Conservation (phyloP, 1,140 invertebrate species). For the Drosophila sucinea region DNA sequence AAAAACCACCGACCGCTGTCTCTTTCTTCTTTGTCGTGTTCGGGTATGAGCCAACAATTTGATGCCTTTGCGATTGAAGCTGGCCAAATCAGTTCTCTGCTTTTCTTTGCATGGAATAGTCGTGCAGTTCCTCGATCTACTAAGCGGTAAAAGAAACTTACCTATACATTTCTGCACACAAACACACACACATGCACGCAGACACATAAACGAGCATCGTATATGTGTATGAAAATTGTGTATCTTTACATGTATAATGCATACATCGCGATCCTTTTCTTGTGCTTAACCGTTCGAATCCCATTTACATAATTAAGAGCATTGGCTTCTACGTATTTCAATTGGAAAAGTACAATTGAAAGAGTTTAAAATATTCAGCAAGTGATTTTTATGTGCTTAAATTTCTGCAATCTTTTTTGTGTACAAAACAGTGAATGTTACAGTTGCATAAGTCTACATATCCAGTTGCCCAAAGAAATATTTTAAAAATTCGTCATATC, state of each 20-base stretch:
- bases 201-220: not conserved
- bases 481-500: conserved; percentile 25
- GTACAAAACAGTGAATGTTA: not conserved
- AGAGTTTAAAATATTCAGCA: not conserved
- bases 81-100: conserved; percentile 58
- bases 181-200: not conserved
- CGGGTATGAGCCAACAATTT: conserved; percentile 37
- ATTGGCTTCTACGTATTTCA: not conserved
- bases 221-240: conserved; percentile 6
- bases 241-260: not conserved
- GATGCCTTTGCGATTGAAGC: conserved; percentile 42
- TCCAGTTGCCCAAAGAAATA: conserved; percentile 13
- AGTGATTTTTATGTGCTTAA: not conserved
- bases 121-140: conserved; percentile 38
- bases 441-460: conserved; percentile 8
- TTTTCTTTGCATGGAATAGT: conserved; percentile 54
- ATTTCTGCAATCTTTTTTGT: conserved; percentile 1
- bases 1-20: conserved; percentile 11
- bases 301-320: conserved; percentile 1
- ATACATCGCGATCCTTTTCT: not conserved
- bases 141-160: not conserved
- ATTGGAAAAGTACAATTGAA: not conserved
- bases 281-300: not conserved
- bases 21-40: conserved; percentile 15
- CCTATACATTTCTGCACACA: not conserved